Conservation (phyloP, 1,140 invertebrate genomes). For the Harpegnathos saltator region DNA sequence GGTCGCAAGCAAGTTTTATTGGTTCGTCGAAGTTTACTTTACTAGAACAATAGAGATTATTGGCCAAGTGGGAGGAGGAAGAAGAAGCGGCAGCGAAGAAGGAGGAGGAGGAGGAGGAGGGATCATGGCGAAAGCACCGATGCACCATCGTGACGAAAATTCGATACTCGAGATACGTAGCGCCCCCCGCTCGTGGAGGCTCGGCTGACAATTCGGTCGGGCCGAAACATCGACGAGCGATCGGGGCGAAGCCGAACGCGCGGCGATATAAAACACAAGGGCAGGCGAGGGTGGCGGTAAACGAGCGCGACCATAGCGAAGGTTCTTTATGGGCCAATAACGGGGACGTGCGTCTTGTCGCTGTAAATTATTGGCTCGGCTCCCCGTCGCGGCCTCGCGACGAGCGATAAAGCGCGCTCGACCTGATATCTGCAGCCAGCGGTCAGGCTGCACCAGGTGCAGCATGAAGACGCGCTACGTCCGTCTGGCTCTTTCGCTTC, state of each 20-base stretch:
- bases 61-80: neutral
- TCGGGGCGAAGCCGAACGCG: neutral
- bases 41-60: neutral
- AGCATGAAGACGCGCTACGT: neutral
- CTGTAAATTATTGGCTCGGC: conserved; percentile 80
- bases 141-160: neutral
- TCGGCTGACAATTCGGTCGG: neutral
- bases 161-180: neutral
- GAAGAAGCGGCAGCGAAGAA: neutral
- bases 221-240: neutral
- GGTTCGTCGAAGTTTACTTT: neutral
- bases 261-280: conserved; percentile 46
- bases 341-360: conserved; percentile 77
- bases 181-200: neutral
- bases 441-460: neutral
- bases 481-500: neutral
- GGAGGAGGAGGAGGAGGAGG: neutral
- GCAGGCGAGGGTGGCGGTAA: neutral
- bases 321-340: conserved; percentile 83
- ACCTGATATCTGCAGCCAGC: conserved; percentile 56
- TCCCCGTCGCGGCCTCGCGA: conserved; percentile 33
- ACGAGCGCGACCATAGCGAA: conserved; percentile 50
- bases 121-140: neutral
- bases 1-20: neutral
- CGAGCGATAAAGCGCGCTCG: conserved; percentile 63